Conservation (phyloP, 1,140 invertebrate genomes). For the Hylaeus volcanicus region DNA sequence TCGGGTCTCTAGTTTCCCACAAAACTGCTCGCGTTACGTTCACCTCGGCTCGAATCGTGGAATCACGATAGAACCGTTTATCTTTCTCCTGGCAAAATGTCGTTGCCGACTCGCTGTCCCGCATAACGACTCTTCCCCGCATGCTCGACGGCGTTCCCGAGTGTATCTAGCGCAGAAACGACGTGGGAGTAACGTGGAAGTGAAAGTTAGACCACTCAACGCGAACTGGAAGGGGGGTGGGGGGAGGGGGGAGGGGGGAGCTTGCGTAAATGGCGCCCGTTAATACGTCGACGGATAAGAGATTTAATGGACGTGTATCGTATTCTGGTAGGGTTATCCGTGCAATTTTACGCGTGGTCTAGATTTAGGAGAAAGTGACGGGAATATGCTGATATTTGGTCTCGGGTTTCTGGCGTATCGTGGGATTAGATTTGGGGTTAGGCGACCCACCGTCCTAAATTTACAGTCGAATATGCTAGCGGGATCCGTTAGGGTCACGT, state of each 20-base stretch:
- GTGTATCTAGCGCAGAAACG: constrained; percentile 58
- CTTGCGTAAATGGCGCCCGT: constrained; percentile 35
- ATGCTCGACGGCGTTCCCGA: constrained; percentile 8
- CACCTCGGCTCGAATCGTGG: constrained; percentile 13
- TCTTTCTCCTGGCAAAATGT: constrained; percentile 33
- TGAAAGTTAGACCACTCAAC: constrained; percentile 55
- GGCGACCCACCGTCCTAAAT: too few relatives aligned
- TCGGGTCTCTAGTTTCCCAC: constrained; percentile 47
- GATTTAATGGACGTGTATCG: constrained; percentile 23
- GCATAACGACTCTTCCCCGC: constrained; percentile 35
- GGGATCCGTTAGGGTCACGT: too few relatives aligned
- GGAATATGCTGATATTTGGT: neutral
- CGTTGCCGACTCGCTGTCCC: constrained; percentile 11
- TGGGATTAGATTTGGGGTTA: neutral
- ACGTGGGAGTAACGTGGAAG: constrained; percentile 65
- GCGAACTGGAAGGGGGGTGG: too few relatives aligned
- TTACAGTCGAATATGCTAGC: too few relatives aligned
- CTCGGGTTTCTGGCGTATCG: neutral
- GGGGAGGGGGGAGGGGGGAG: neutral
- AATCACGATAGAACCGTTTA: constrained; percentile 48
- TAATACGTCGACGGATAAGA: constrained; percentile 16
- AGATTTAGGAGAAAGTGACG: neutral
- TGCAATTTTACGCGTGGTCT: neutral
- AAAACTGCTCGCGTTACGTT: constrained; percentile 29
- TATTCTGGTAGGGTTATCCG: neutral